phyloP scores from a whole-genome alignment of 2,113 vertebrate genomes.

The Excalfactoria chinensis region DNA sequence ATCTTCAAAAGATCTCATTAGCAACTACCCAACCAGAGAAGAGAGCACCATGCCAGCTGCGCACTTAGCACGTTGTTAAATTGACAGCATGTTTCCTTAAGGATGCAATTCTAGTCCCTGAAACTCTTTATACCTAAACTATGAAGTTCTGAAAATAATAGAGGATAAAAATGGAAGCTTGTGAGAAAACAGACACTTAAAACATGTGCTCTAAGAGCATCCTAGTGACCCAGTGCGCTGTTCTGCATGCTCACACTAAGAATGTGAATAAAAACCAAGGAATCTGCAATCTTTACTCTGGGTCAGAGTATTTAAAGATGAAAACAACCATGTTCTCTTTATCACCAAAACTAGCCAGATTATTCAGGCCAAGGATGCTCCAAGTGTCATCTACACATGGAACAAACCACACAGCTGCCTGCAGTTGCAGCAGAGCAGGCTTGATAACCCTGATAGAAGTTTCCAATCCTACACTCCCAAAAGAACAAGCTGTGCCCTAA shows the following conservation, averaged over 20 bases:
- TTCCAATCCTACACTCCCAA: background rate
- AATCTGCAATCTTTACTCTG: background rate
- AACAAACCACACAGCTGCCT: background rate
- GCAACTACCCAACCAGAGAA: background rate
- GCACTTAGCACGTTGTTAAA: background rate
- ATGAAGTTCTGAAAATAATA: background rate
- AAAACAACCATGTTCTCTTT: background rate
- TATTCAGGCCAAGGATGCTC: background rate
- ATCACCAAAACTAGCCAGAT: background rate
- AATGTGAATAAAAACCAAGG: background rate
- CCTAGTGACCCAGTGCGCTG: background rate
- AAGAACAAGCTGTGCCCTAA: slow-evolving; percentile 11
- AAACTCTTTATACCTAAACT: background rate
- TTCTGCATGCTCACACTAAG: background rate
- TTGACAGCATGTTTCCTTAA: background rate
- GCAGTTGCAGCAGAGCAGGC: background rate
- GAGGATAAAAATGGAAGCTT: background rate
- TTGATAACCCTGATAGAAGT: background rate
- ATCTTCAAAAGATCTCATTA: slow-evolving; percentile 16
- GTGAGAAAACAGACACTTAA: background rate
- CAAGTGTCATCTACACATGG: background rate
- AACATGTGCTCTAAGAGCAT: background rate
- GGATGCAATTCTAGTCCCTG: background rate
- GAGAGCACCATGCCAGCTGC: background rate
- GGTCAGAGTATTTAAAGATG: background rate